Evolutionary conservation across 2,113 vertebrate species (phyloP), one percentile per base, ranked within the genome.

Genomic region (Pachyramphus minor): DNA sequence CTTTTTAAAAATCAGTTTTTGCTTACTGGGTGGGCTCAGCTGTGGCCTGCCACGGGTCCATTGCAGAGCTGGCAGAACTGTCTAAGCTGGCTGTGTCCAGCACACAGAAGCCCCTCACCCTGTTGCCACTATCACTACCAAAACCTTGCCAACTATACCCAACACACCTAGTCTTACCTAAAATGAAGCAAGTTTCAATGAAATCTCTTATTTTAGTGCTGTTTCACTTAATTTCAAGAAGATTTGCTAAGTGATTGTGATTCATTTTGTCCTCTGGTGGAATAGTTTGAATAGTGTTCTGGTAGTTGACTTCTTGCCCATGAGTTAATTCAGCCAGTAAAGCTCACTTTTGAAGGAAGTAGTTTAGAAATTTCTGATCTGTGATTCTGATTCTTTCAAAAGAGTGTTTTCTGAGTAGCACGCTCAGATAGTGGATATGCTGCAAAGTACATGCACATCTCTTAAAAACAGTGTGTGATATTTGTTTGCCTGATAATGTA

Each of bases 61-160:
- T 24, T 64, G 33, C 4, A 5, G 24, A 89, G 52, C 37, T 9
- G 33, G 33, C 33, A 41, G 21, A 35, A 3, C 52, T 75, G 30
- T 1, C 49, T 45, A 37, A 42, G 12, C 17, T 72, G 9, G 11
- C 60, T 15, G 2, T 63, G 7, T 60, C 39, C 1, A 1, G 35
- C 9, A 20, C 33, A 33, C 47, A 9, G 17, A 33, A 59, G 42
- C 27, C 20, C 23, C 6, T 68, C 30, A 31, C 13, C 4, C 22
- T 16, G 9, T 21, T 20, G 22, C 22, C 2, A 0, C 6, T 16
- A 27, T 28, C 3, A 4, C 24, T 22, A 25, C 25, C 15, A 52
- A 73, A 74, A 41, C 28, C 21, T 63, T 76, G 4, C 19, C 50
- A 50, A 16, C 14, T 47, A 15, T 21, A 30, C 30, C 30, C 23